Percentiles rank a stretch among this genome's conserved stretches.
Conservation (phyloP, 2,797 vertebrate species). For the Percopsis omiscomaycus region DNA sequence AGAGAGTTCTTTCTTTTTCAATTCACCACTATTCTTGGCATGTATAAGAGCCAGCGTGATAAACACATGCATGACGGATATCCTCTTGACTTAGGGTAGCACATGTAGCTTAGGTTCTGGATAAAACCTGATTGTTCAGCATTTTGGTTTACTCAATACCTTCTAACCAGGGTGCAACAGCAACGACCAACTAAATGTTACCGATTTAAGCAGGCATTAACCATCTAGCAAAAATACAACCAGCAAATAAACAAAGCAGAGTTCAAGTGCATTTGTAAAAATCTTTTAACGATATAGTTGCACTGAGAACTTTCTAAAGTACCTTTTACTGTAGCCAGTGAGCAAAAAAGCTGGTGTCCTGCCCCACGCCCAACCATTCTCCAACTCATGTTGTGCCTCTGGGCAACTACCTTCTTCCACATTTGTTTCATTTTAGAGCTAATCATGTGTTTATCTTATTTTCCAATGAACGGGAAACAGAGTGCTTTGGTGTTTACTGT, state of each 20-base stretch:
- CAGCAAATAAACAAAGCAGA: no score
- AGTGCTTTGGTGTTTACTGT: constrained; percentile 54
- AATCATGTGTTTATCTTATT: constrained; percentile 43
- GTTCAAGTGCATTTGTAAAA: no score
- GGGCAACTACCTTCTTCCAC: constrained; percentile 77
- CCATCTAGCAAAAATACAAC: neutral
- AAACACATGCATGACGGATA: constrained; percentile 27
- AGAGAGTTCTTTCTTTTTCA: constrained; percentile 4
- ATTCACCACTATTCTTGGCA: neutral
- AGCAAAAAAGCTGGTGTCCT: constrained; percentile 2
- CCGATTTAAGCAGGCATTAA: neutral
- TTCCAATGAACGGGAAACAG: constrained; percentile 45
- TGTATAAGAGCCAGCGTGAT: neutral
- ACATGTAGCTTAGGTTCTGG: constrained; percentile 28
- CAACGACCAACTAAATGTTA: constrained; percentile 9
- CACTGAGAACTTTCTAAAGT: neutral
- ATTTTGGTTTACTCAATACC: constrained; percentile 6
- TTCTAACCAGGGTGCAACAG: constrained; percentile 8
- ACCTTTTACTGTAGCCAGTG: neutral
- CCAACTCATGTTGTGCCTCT: constrained; percentile 69
- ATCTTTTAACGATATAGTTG: neutral
- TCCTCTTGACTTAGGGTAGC: constrained; percentile 35
- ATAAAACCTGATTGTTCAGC: constrained; percentile 7
- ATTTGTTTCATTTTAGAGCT: constrained; percentile 64
- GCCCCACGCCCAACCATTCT: constrained; percentile 12